Evolutionary conservation across 2,113 vertebrate genomes (phyloP).

Genomic region (Cryptomyrus ogoouensis): DNA sequence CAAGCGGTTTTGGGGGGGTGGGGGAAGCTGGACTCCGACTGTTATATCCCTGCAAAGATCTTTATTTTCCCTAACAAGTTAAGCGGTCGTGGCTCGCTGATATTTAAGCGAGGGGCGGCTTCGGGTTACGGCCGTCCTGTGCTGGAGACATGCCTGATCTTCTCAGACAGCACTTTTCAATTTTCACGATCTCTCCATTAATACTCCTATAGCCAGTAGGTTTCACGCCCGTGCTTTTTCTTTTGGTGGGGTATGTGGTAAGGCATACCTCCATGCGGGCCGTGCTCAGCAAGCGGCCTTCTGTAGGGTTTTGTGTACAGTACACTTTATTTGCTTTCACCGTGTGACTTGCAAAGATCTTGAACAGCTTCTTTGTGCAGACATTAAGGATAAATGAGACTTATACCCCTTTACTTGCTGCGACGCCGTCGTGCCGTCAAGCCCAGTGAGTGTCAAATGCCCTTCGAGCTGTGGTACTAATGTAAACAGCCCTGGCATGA

Average conservation of each 20-base stretch:
- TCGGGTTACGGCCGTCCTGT: slow-evolving; percentile 36
- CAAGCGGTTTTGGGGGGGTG: background rate
- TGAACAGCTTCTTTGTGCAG: background rate
- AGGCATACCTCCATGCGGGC: slow-evolving; percentile 35
- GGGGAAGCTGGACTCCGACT: background rate
- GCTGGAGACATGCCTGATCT: slow-evolving; percentile 47
- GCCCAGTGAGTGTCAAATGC: background rate
- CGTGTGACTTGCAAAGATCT: background rate
- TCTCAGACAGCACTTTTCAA: slow-evolving; percentile 56
- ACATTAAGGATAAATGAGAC: background rate
- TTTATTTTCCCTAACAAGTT: background rate
- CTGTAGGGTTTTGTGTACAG: background rate
- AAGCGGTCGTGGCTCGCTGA: background rate
- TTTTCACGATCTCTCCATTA: slow-evolving; percentile 43
- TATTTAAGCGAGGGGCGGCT: slow-evolving; percentile 24
- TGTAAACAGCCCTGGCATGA: background rate
- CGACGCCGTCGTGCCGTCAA: background rate
- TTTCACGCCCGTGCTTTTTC: slow-evolving; percentile 33
- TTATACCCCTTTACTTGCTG: background rate
- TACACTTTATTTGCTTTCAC: background rate
- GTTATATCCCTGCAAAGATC: background rate
- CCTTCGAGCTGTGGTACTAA: background rate
- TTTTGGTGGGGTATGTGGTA: slow-evolving; percentile 34
- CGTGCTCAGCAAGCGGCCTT: slow-evolving; percentile 21
- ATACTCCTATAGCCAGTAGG: slow-evolving; percentile 22